Evolutionary conservation across 2,888 invertebrate species (phyloP), one percentile per base, ranked within the genome.

Genomic region (Polia nebulosa): DNA sequence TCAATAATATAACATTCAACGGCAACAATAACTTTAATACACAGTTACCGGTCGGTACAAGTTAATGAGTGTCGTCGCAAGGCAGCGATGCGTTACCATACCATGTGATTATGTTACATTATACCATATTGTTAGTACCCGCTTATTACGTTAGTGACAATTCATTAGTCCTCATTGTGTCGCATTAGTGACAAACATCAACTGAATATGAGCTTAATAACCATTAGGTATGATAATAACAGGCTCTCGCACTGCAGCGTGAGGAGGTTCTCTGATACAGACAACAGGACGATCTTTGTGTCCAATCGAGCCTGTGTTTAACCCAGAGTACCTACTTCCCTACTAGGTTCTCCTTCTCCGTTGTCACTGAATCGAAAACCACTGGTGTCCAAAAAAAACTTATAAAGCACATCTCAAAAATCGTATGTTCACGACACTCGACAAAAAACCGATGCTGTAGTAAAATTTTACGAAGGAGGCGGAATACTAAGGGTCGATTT

Each of bases 81-180:
- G 39, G 13, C 55, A 69, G 27, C 69, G 27, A 75, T 44, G 61
- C 75, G 58, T 56, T 56, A 63, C 41, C 39, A 22, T 41, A 47
- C 25, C 29, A 36, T 32, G 20, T 47, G 17, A 47, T 44, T 53
- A 29, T 47, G 6, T 34, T 36, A 60, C 32, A 66, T 47, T 47
- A 47, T 25, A 66, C 9, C 17, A 56, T 39, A 52, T 45, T 45
- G 20, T 29, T 57, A 52, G 49, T 44, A 44, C 25, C 29, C 20
- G 44, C 41, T 60, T 20, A 61, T 58, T 52, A 57, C 22, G 5
- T 20, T 36, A 44, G 58, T 59, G 17, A 39, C 41, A 36, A 65
- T 59, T 66, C 25, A 66, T 72, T 56, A 49, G 53, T 13, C n/a
- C 17, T 27, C 34, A 60, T 52, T 73, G 32, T 66, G 56, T 60